These are phyloP conservation scores for Neodon shergylaensis DNA, from an alignment of 2,113 vertebrate species.

Conservation along the genomic window DNA sequence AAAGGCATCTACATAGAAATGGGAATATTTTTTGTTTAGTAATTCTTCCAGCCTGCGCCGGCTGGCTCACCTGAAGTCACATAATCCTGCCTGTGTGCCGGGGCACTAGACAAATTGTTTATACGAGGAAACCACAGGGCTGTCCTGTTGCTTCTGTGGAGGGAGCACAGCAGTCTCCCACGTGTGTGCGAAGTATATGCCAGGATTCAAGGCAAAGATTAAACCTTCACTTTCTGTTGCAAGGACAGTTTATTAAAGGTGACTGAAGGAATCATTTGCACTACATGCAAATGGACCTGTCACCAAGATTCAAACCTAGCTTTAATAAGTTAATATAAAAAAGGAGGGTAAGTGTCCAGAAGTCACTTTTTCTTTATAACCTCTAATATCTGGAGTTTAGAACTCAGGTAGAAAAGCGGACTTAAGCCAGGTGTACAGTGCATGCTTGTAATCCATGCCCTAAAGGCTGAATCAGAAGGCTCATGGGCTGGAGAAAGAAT, in stretches of 20 bases:
- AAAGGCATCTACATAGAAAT: constrained; percentile 65
- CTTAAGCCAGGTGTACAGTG: background rate
- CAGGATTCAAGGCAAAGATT: constrained; percentile 4
- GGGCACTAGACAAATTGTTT: constrained; percentile 75
- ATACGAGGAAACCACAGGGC: constrained; percentile 66
- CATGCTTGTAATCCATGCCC: too few relatives aligned
- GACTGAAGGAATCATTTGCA: background rate
- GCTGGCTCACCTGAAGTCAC: constrained; percentile 76
- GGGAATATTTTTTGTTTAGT: constrained; percentile 69
- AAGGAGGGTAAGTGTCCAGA: background rate
- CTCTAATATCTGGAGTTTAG: constrained; percentile 54
- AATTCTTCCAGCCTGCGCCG: constrained; percentile 79
- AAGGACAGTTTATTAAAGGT: constrained; percentile 56
- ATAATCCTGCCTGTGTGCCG: constrained; percentile 74
- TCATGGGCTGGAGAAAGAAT: background rate
- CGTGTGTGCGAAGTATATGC: background rate
- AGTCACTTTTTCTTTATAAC: constrained; percentile 12
- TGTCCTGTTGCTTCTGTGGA: constrained; percentile 73
- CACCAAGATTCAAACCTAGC: constrained; percentile 35
- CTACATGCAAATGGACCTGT: background rate
- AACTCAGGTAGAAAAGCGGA: constrained; percentile 48
- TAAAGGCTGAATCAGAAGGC: background rate
- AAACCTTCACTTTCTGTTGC: constrained; percentile 17
- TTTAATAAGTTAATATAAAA: constrained; percentile 44
- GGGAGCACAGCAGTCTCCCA: background rate